These are phyloP conservation scores for Lepidotrigona ventralis DNA, from an alignment of 1,140 invertebrate genomes.

Conservation along the genomic window DNA sequence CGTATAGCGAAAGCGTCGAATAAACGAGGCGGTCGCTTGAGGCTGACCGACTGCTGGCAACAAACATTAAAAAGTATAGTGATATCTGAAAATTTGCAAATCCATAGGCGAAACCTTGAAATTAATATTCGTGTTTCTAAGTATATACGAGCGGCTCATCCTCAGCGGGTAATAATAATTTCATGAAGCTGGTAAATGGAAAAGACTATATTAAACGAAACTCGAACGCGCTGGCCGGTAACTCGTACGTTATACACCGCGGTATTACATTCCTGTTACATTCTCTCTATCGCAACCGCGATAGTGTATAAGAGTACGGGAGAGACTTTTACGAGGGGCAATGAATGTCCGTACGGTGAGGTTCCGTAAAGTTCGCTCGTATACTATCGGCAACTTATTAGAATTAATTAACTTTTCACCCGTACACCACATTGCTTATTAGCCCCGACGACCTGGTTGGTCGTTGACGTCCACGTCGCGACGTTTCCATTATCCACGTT, in stretches of 20 bases:
- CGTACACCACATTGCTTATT: conserved; percentile 37
- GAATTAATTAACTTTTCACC: conserved; percentile 74
- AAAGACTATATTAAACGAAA: conserved; percentile 24
- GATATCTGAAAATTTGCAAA: not conserved
- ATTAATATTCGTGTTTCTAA: not conserved
- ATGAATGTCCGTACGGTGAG: conserved; percentile 51
- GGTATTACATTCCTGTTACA: conserved; percentile 56
- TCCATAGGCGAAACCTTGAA: not conserved
- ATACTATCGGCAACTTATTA: conserved; percentile 68
- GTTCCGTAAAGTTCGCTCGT: conserved; percentile 40
- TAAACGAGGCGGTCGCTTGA: not conserved
- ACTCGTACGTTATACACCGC: conserved; percentile 13
- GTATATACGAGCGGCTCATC: not conserved
- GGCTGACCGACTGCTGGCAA: no score
- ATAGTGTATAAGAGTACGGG: not conserved
- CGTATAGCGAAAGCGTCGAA: not conserved
- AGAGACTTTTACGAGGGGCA: conserved; percentile 61
- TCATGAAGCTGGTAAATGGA: not conserved
- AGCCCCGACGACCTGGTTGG: conserved; percentile 15
- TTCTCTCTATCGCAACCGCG: conserved; percentile 38
- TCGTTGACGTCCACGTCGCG: not conserved
- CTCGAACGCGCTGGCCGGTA: conserved; percentile 16
- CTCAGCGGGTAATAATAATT: not conserved
- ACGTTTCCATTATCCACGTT: conserved; percentile 5
- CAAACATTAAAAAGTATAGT: not conserved